Conservation (phyloP, 2,888 invertebrate genomes). For the Sepioteuthis lessoniana region DNA sequence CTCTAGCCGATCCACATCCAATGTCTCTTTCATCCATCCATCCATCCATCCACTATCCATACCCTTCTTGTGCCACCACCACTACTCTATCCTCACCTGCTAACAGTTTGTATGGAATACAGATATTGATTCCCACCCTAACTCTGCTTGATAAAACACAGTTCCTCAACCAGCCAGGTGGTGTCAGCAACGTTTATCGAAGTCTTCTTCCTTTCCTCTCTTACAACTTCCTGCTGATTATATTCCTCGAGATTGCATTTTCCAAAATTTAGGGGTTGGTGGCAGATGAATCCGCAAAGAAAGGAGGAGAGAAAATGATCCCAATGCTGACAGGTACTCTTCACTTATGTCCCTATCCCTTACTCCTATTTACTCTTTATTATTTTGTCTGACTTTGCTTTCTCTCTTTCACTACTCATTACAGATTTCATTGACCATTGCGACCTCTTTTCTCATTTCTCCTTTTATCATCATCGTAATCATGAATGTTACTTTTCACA, state of each 20-base stretch:
- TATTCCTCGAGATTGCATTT: slow-evolving; percentile 8
- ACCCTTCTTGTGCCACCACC: not conserved
- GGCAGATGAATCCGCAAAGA: not conserved
- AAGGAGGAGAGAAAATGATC: not conserved
- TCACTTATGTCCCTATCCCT: not conserved
- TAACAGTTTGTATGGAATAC: slow-evolving; percentile 9
- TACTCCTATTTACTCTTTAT: not conserved
- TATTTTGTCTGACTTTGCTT: not conserved
- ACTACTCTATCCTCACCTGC: not conserved
- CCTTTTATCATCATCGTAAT: too few relatives aligned
- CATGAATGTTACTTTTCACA: not conserved
- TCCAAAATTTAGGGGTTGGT: not conserved
- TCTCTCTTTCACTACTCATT: not conserved
- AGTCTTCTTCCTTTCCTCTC: slow-evolving; percentile 33
- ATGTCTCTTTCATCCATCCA: not conserved
- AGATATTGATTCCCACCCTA: slow-evolving; percentile 23
- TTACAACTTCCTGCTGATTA: slow-evolving; percentile 33
- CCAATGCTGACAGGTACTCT: not conserved
- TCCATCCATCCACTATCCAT: not conserved
- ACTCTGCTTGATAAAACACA: not conserved
- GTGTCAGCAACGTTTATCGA: slow-evolving; percentile 12
- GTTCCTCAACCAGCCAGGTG: not conserved
- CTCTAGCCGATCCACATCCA: not conserved
- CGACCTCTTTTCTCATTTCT: not conserved
- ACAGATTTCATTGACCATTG: too few relatives aligned